A percentile compares a stretch with the other conserved stretches of the same genome.
These are phyloP conservation scores for Danio tinwini DNA, from an alignment of 2,797 vertebrate genomes.

Conservation along the genomic window DNA sequence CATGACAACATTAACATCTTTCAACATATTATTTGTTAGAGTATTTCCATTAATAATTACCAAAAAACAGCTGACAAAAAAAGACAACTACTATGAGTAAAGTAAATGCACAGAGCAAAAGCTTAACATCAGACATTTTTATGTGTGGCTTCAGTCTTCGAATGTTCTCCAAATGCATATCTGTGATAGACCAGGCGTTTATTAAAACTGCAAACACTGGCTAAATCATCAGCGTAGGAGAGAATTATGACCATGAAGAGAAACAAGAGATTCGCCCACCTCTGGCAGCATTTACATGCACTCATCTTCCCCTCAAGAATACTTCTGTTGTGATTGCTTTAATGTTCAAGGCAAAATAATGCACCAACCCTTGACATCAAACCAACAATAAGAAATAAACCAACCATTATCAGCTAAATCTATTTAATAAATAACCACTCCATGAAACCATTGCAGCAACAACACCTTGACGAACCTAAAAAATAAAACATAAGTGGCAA, in stretches of 20 bases:
- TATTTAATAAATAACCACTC: background rate
- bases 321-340: constrained; percentile 14
- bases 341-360: constrained; percentile 18
- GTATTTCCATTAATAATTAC: no score
- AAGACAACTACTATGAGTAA: background rate
- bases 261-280: constrained; percentile 11
- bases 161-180: background rate
- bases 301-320: constrained; percentile 22
- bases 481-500: background rate
- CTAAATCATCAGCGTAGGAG: background rate
- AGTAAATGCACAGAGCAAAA: background rate
- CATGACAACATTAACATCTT: no score
- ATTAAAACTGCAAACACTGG: background rate
- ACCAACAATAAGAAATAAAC: background rate
- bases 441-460: background rate
- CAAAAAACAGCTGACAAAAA: no score
- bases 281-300: constrained; percentile 6
- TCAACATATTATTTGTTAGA: no score
- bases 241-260: constrained; percentile 34
- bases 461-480: background rate
- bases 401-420: background rate
- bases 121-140: background rate
- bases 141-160: background rate
- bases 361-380: background rate
- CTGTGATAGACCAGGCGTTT: background rate